Conservation (phyloP, 2,888 invertebrate genomes). For the Epicampocera succincta region DNA sequence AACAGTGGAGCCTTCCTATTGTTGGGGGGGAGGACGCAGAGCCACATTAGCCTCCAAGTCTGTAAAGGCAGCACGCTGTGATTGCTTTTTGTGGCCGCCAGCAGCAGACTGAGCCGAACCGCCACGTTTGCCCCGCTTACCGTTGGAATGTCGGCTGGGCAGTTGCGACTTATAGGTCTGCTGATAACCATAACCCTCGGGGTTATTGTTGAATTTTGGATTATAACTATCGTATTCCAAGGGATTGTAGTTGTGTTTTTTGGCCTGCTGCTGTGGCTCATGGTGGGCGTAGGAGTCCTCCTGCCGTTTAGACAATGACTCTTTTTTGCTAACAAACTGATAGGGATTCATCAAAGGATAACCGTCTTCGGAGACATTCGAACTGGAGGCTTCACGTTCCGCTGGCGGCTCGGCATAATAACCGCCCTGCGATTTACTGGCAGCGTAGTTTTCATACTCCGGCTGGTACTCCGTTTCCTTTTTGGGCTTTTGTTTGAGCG, state of each 20-base stretch:
- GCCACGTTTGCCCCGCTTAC: constrained; percentile 79
- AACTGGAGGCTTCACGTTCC: constrained; percentile 62
- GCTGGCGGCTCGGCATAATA: constrained; percentile 78
- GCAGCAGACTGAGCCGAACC: constrained; percentile 61
- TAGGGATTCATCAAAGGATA: constrained; percentile 79
- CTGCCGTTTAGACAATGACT: constrained; percentile 73
- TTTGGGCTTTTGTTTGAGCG: constrained; percentile 76
- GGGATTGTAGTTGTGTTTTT: constrained; percentile 63
- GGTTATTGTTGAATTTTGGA: constrained; percentile 81
- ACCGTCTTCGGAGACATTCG: constrained; percentile 74
- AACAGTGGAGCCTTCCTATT: background rate
- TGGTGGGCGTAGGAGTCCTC: constrained; percentile 73
- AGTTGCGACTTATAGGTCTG: constrained; percentile 76
- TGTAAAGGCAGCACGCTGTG: constrained; percentile 70
- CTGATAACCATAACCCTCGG: constrained; percentile 81
- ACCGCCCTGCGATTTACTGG: constrained; percentile 69
- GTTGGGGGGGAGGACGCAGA: constrained; percentile 80
- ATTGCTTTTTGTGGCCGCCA: constrained; percentile 65
- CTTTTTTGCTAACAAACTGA: constrained; percentile 78
- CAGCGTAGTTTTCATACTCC: constrained; percentile 77
- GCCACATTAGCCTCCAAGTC: constrained; percentile 79
- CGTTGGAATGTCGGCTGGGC: constrained; percentile 70
- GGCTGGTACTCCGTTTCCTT: constrained; percentile 71
- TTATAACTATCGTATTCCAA: constrained; percentile 79
- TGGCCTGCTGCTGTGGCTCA: constrained; percentile 69